Conservation (phyloP, 2,888 invertebrate species). For the Eupithecia exiguata region DNA sequence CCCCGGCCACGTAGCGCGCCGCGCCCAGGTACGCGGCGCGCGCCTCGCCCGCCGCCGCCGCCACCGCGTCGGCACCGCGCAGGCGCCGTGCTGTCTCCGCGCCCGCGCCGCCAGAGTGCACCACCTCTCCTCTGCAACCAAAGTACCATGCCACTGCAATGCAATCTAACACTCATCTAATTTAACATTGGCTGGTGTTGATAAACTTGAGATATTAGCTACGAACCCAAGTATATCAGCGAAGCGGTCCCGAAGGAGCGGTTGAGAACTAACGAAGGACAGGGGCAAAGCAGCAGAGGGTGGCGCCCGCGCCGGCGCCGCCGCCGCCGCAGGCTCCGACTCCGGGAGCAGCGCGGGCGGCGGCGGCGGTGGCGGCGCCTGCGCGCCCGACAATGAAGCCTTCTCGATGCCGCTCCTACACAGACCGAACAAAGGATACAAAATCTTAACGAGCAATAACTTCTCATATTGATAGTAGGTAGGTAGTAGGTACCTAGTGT, state of each 20-base stretch:
- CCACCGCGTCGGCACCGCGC: slow-evolving; percentile 42
- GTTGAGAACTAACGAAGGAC: slow-evolving; percentile 36
- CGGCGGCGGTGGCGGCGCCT: slow-evolving; percentile 28
- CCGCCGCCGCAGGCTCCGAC: slow-evolving; percentile 34
- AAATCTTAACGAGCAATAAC: not conserved
- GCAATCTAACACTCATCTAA: too few relatives aligned
- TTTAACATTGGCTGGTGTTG: too few relatives aligned
- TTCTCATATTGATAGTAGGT: too few relatives aligned
- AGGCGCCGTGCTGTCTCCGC: slow-evolving; percentile 33
- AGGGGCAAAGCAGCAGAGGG: slow-evolving; percentile 29
- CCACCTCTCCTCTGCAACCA: slow-evolving; percentile 26
- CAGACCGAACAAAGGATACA: not conserved
- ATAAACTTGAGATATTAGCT: not conserved
- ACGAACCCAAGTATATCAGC: slow-evolving; percentile 88
- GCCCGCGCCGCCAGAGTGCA: slow-evolving; percentile 38
- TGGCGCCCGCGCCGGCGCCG: slow-evolving; percentile 39
- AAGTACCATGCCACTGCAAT: too few relatives aligned
- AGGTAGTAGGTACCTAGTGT: too few relatives aligned
- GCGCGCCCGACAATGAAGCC: slow-evolving; percentile 37
- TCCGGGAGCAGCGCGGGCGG: too few relatives aligned
- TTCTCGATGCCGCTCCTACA: slow-evolving; percentile 33
- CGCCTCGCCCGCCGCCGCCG: slow-evolving; percentile 33
- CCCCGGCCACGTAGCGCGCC: slow-evolving; percentile 91
- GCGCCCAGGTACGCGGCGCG: slow-evolving; percentile 87
- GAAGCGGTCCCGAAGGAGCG: slow-evolving; percentile 84